Percentiles rank a stretch among this genome's conserved stretches.
phyloP scores from a whole-genome alignment of 2,888 invertebrate species.

The Camponotus fellah region DNA sequence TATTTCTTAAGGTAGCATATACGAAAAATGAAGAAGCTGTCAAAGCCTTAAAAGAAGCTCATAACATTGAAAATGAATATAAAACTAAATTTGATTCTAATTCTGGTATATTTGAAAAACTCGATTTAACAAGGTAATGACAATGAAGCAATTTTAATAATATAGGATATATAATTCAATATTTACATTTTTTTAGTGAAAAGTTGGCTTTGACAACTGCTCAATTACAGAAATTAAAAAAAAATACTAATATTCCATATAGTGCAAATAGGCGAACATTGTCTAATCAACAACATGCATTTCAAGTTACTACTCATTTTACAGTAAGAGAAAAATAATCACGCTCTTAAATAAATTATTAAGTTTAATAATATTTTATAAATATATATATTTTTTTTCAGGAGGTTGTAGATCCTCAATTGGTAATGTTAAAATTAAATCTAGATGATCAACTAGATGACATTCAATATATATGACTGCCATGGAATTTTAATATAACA shows the following conservation, averaged over 20 bases:
- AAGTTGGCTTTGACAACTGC: constrained; percentile 25
- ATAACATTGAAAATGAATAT: constrained; percentile 79
- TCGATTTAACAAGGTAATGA: constrained; percentile 78
- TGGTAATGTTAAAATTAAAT: constrained; percentile 78
- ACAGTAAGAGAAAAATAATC: constrained; percentile 65
- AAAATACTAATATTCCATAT: constrained; percentile 63
- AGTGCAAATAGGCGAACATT: constrained; percentile 49
- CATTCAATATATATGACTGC: constrained; percentile 50
- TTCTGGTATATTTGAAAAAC: constrained; percentile 78
- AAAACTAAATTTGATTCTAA: constrained; percentile 78
- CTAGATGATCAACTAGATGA: constrained; percentile 75
- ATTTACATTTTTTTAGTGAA: constrained; percentile 21
- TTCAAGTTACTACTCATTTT: constrained; percentile 66
- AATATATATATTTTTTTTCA: constrained; percentile 55
- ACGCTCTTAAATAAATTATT: background rate
- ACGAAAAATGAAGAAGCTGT: constrained; percentile 82
- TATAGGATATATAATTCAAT: background rate
- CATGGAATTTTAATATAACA: constrained; percentile 30
- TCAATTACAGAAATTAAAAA: constrained; percentile 79
- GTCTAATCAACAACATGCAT: constrained; percentile 57
- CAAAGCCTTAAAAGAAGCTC: constrained; percentile 80
- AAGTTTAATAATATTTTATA: constrained; percentile 23
- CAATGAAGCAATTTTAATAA: background rate
- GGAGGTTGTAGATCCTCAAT: constrained; percentile 80
- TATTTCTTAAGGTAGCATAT: constrained; percentile 76